Evolutionary conservation across 2,888 invertebrate species (phyloP).

Genomic region (Tanytarsus gracilentus): DNA sequence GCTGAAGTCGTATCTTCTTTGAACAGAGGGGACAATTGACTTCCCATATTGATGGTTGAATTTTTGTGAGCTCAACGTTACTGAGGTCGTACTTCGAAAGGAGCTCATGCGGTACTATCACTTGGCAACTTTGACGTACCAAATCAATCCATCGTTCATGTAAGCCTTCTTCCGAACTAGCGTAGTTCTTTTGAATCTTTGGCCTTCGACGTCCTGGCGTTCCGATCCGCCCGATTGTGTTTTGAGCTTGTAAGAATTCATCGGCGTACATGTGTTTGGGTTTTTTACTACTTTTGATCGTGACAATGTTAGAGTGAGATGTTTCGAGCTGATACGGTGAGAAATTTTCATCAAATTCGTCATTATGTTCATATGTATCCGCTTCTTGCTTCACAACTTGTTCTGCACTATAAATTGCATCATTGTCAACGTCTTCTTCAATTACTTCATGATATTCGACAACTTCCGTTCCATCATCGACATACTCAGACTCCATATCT

Average conservation of each 20-base stretch:
- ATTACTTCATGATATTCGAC: conserved; percentile 13
- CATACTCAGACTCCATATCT: conserved; percentile 5
- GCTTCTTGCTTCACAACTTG: conserved; percentile 7
- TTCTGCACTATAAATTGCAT: conserved; percentile 2
- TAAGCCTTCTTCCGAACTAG: conserved; percentile 14
- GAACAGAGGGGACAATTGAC: conserved; percentile 16
- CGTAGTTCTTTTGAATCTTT: conserved; percentile 16
- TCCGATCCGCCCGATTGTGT: background rate
- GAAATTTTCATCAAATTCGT: background rate
- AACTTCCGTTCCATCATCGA: background rate
- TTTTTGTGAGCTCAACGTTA: conserved; percentile 1
- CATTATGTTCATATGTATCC: background rate
- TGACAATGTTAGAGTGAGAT: no score
- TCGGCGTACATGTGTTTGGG: conserved; percentile 19
- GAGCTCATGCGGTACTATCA: conserved; percentile 11
- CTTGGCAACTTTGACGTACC: conserved; percentile 19
- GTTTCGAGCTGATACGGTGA: background rate
- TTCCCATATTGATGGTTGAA: conserved; percentile 12
- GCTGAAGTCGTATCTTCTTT: conserved; percentile 17
- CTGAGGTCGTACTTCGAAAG: conserved; percentile 2
- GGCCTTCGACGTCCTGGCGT: conserved; percentile 21
- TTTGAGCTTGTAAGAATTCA: conserved; percentile 11
- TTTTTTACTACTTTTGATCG: conserved; percentile 1
- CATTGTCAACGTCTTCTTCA: background rate
- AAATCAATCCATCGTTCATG: conserved; percentile 12